These are phyloP conservation scores for Isichthys henryi DNA, from an alignment of 2,113 vertebrate species.

Conservation along the genomic window DNA sequence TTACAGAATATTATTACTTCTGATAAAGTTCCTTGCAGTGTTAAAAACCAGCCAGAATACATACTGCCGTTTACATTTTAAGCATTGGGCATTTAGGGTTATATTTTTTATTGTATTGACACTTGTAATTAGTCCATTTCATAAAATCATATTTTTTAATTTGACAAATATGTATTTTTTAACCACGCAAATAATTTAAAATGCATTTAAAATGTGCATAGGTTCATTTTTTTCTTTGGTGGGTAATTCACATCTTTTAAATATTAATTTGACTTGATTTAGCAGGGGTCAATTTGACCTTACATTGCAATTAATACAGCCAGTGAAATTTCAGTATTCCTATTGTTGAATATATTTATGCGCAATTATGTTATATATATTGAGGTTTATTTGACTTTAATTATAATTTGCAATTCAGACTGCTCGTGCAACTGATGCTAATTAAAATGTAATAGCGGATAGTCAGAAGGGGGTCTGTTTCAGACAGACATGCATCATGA, in stretches of 20 bases:
- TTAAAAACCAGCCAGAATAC: neutral
- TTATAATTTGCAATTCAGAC: slow-evolving; percentile 8
- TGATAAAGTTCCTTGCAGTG: neutral
- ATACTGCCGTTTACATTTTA: neutral
- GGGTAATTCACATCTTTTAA: neutral
- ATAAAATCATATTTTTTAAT: neutral
- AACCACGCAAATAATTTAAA: neutral
- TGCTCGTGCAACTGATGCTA: neutral
- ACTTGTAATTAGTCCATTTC: neutral
- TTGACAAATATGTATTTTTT: neutral
- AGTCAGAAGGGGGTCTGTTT: slow-evolving; percentile 5
- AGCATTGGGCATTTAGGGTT: neutral
- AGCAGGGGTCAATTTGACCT: neutral
- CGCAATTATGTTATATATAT: slow-evolving; percentile 7
- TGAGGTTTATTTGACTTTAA: slow-evolving; percentile 8
- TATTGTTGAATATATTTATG: slow-evolving; percentile 4
- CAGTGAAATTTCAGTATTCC: neutral
- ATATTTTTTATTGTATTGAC: neutral
- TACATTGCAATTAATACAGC: neutral
- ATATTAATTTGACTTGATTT: neutral
- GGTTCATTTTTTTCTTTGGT: neutral
- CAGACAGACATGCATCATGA: slow-evolving; percentile 6
- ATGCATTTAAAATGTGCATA: neutral
- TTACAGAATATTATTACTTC: neutral
- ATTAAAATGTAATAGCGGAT: neutral